Evolutionary conservation across 1,140 invertebrate genomes (phyloP), one percentile per base, ranked within the genome.

Genomic region (Cataglyphis hispanica): DNA sequence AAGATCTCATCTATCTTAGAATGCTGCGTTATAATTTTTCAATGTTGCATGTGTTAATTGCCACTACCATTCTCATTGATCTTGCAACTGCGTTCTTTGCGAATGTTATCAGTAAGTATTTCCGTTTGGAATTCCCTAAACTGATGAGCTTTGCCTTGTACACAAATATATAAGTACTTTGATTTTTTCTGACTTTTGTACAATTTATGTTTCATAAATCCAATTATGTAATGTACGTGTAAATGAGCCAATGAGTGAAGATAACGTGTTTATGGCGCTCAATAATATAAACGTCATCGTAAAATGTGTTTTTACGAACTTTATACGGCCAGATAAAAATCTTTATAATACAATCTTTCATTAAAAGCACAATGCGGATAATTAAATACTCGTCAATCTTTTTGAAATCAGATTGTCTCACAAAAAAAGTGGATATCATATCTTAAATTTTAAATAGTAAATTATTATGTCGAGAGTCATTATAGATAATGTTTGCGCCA

Each of bases 1-100:
- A 84, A 31, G 72, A 84, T 77, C 83, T 40, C 80, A 6, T 50
- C 53, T 74, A 81, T 50, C 53, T 83, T 60, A 60, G 31, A 75
- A 53, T 27, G 10, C 27, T 43, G n/a, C 50, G 16, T 77, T 64
- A 77, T 13, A 46, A 66, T 16, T 77, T 22, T 37, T 37, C 34
- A 40, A 64, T 77, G 40, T 22, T 56, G 22, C 81, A 43, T 31
- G 43, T 43, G 19, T 53, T 77, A 56, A 64, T 84, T n/a, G 22
- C 43, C 7, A 60, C 31, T 64, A 22, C n/a, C 60, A 64, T 84
- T 50, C 31, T 83, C 56, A 74, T 61, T 19, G 13, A 60, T 83
- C n/a, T 60, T 74, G 67, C 67, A 76, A 46, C 13, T 34, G 25
- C 56, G 34, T 63, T 50, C 27, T 50, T 56, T 19, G 7, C 37